Evolutionary conservation across 2,888 invertebrate genomes (phyloP).

Genomic region (Caenorhabditis sp.): DNA sequence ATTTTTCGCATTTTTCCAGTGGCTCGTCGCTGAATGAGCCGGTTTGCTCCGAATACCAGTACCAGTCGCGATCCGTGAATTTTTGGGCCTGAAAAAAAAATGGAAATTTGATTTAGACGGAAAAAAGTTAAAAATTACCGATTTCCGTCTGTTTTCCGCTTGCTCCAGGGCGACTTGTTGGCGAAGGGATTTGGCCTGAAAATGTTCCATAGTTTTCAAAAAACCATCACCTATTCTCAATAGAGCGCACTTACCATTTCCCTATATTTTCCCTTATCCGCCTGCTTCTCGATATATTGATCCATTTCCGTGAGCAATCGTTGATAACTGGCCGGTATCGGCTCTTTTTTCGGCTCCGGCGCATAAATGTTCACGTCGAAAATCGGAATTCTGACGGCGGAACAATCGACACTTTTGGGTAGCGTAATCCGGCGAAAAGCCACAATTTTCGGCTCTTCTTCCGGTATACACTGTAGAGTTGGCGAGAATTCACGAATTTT

Average conservation of each 20-base stretch:
- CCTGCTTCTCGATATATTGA: background rate
- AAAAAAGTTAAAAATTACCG: constrained; percentile 7
- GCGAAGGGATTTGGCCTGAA: constrained; percentile 21
- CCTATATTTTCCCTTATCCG: constrained; percentile 6
- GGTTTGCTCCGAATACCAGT: constrained; percentile 38
- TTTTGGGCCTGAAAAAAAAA: constrained; percentile 13
- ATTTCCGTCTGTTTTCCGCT: constrained; percentile 10
- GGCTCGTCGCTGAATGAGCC: constrained; percentile 17
- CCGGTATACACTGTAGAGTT: constrained; percentile 29
- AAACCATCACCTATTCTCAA: background rate
- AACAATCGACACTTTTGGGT: background rate
- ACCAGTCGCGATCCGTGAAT: constrained; percentile 42
- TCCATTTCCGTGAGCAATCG: constrained; percentile 31
- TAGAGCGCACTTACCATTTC: constrained; percentile 2
- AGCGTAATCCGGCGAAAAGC: constrained; percentile 13
- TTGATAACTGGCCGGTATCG: constrained; percentile 9
- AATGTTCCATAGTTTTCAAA: background rate
- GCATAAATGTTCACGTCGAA: constrained; percentile 33
- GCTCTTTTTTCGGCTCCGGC: constrained; percentile 3
- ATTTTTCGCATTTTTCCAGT: background rate
- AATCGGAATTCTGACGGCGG: constrained; percentile 22
- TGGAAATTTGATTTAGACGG: background rate
- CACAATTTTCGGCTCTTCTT: constrained; percentile 23
- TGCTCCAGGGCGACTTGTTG: constrained; percentile 12
- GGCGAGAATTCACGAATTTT: constrained; percentile 7